phyloP scores from a whole-genome alignment of 2,797 vertebrate genomes.

The Hephaestus fuliginosus region DNA sequence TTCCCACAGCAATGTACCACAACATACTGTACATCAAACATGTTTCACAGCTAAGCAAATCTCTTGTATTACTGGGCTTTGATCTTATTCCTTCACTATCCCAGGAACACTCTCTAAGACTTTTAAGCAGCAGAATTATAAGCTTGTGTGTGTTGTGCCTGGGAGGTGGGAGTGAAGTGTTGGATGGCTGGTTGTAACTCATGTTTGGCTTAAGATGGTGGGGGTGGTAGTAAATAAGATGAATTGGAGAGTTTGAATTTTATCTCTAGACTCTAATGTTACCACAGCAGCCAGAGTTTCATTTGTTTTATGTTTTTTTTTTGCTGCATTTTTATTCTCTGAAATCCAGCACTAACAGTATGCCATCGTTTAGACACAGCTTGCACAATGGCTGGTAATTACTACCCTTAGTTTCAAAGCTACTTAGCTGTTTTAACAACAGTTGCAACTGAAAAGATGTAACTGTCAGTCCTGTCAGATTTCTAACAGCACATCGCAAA shows the following conservation, averaged over 20 bases:
- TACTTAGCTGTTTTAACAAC: not conserved
- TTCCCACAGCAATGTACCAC: not conserved
- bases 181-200: constrained; percentile 22
- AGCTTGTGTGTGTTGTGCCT: constrained; percentile 21
- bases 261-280: constrained; percentile 9
- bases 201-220: constrained; percentile 11
- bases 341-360: not conserved
- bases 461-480: not conserved
- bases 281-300: not conserved
- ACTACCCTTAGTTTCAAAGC: not conserved
- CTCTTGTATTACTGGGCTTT: constrained; percentile 27
- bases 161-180: constrained; percentile 12
- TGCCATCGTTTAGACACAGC: not conserved
- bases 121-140: constrained; percentile 14
- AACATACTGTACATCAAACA: constrained; percentile 27
- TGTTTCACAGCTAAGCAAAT: constrained; percentile 21
- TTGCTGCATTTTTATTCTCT: not conserved
- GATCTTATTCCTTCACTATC: constrained; percentile 29
- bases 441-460: not conserved
- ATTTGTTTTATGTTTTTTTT: not conserved
- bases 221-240: constrained; percentile 12
- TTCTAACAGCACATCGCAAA: not conserved
- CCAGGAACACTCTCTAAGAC: constrained; percentile 14
- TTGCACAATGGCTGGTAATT: not conserved
- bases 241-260: constrained; percentile 13